Evolutionary conservation across 2,888 invertebrate genomes (phyloP), one percentile per base, ranked within the genome.

Genomic region (Drosophila eohydei): DNA sequence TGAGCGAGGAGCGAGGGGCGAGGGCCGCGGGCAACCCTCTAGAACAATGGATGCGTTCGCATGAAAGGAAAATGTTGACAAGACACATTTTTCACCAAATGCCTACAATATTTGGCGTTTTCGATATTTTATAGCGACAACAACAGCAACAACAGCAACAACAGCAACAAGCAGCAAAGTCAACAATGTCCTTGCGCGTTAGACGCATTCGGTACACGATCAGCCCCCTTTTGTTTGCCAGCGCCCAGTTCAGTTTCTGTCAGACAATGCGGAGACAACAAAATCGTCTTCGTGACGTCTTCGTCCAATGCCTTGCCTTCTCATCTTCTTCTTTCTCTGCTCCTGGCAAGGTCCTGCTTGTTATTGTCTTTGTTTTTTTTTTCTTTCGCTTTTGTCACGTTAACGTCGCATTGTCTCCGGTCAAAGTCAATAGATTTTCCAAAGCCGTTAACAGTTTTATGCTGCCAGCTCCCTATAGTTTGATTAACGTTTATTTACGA

Each of bases 181-280:
- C 78, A 79, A 79, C 80, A 79, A 69, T 76, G 80, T 76, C 71
- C 74, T 78, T 68, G 52, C 55, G 70, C 76, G 16, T 51, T 62
- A 40, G 61, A 57, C 46, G 65, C 65, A 59, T 72, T 66, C 59
- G 58, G 65, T 82, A 90, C 91, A 90, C 82, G 91, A 90, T 90
- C 90, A 90, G 90, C 90, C 90, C 86, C 89, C 88, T 90, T 91
- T 84, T 89, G 81, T 79, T 76, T 85, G 71, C 56, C 74, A 69
- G 82, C 74, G 84, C 87, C 79, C 80, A 71, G 80, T 68, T 74
- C 50, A 79, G 61, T 62, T 70, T 70, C 62, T 30, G 58, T 66
- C 73, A 90, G 89, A 90, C 89, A 90, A 90, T 75, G 71, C 79
- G 89, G 89, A 90, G 85, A 80, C 85, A 52, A 38, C 52, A 34